Percentiles rank a stretch among this genome's conserved stretches.
Evolutionary conservation across 2,888 invertebrate genomes (phyloP).

Genomic region (Minunthozetes semirufus): DNA sequence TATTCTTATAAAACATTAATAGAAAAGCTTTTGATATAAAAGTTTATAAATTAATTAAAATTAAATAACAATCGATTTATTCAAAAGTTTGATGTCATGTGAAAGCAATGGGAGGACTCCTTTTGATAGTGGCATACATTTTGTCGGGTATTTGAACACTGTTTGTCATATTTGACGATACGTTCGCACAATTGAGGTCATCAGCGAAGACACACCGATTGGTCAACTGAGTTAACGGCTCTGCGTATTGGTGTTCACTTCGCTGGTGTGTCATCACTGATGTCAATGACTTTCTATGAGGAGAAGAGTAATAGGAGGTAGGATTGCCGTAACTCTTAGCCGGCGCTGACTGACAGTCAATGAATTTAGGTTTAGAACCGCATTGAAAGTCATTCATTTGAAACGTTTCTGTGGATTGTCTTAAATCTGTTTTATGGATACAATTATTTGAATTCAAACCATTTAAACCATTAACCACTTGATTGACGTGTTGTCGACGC

Average conservation of each 20-base stretch:
- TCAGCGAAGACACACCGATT: conserved; percentile 17
- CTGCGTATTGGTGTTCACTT: conserved; percentile 37
- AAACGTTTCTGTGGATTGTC: conserved; percentile 32
- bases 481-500: conserved; percentile 39
- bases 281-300: conserved; percentile 33
- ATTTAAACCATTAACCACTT: conserved; percentile 28
- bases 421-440: conserved; percentile 25
- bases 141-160: conserved; percentile 8
- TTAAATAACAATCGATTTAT: neutral
- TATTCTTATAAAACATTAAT: neutral
- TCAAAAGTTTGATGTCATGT: conserved; percentile 5
- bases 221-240: conserved; percentile 31
- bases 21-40: neutral
- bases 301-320: conserved; percentile 37
- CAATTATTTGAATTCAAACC: neutral
- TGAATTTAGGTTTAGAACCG: conserved; percentile 27
- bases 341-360: conserved; percentile 1
- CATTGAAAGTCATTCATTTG: conserved; percentile 31
- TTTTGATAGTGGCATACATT: conserved; percentile 39
- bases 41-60: neutral
- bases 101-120: conserved; percentile 37
- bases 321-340: neutral
- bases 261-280: neutral
- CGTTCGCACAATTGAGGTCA: neutral
- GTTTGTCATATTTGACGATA: neutral